Base-by-base conservation (phyloP, 2,888 invertebrate species). In the Eledona agricola region DNA sequence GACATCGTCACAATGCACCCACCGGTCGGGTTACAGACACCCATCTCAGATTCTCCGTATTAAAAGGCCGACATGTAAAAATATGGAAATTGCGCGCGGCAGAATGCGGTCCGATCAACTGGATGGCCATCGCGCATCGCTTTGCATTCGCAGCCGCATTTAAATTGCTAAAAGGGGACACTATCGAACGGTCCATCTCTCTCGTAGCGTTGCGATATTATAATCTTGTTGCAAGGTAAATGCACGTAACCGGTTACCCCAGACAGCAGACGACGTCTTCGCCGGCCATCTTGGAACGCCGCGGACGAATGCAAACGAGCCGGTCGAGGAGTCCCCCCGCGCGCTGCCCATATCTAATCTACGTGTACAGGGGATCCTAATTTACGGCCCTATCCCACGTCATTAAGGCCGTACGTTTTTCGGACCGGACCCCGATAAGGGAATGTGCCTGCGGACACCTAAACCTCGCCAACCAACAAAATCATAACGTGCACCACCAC, bases 101-200 rank as follows among this genome's bases (percentile, higher is more conserved):
- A 69, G 66, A 69, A 70, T 69, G 69, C 67, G 60, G 66, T 63
- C 63, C 62, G 65, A 62, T 63, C 63, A 60, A 31, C 64, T 58
- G 64, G 68, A 67, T 63, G 64, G 66, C 63, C 66, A 66, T 66
- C 64, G 65, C 56, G 51, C 67, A 69, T 68, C 71, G 73, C 66
- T 74, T 75, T 75, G 74, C 75, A 75, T 76, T 74, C 70, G 72
- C 71, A 70, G 67, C 71, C 69, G 71, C 74, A 76, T 77, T 77
- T 77, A 76, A 76, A 77, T 77, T 76, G 77, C 77, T 75, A 76
- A 76, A 76, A 75, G 72, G 73, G 73, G 72, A 75, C 75, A 75
- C 73, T 74, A 74, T 75, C 74, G 62, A 65, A 63, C 64, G 66
- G 69, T 69, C 64, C 70, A 72, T 74, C 74, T 73, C 70, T 69